Conservation (phyloP, 2,797 vertebrate genomes). For the Pipistrellus pygmaeus region DNA sequence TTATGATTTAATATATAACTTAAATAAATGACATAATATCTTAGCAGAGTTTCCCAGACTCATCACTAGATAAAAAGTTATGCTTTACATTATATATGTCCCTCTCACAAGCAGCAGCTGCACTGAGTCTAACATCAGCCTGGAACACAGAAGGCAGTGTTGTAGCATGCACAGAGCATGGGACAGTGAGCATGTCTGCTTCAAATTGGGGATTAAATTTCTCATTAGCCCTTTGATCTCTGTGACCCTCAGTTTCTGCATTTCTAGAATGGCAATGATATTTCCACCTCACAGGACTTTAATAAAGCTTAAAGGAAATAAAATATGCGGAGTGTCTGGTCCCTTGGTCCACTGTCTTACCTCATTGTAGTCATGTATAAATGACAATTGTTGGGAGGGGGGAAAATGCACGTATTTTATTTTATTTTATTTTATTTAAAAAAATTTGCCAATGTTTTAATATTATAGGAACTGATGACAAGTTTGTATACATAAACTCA, state of each 20-base stretch:
- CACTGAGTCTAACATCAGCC: not conserved
- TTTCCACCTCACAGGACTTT: not conserved
- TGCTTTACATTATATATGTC: not conserved
- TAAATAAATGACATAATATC: not conserved
- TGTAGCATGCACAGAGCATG: not conserved
- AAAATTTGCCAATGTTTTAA: not conserved
- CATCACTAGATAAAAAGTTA: not conserved
- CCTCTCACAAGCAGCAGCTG: not conserved
- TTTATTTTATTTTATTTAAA: not conserved
- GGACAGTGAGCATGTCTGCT: not conserved
- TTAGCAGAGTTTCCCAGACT: not conserved
- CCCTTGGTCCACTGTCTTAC: not conserved
- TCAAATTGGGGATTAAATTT: not conserved
- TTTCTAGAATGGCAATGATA: not conserved
- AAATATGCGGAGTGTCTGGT: not conserved
- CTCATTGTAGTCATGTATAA: not conserved
- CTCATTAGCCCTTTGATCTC: not conserved
- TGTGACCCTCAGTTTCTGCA: not conserved
- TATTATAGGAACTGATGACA: not conserved
- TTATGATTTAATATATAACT: not conserved
- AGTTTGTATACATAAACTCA: not conserved
- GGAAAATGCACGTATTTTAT: not conserved
- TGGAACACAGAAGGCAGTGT: not conserved
- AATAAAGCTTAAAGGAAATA: not conserved
- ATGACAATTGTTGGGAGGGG: not conserved